phyloP scores from a whole-genome alignment of 2,888 invertebrate species.

The Drosophila seclusa region DNA sequence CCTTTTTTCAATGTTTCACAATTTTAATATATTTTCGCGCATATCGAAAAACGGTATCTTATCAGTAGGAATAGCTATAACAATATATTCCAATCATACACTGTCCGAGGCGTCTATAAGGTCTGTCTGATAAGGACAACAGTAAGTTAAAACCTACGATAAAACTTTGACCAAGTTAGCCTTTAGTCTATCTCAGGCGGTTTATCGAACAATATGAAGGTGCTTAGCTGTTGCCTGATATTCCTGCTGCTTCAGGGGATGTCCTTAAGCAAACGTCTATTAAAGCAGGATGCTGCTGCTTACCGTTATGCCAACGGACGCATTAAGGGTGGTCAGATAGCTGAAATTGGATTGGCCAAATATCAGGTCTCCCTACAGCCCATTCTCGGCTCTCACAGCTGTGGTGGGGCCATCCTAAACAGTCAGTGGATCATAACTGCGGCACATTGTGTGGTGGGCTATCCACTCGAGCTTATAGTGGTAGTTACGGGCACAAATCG shows the following conservation, averaged over 20 bases:
- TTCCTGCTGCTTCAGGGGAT: constrained; percentile 32
- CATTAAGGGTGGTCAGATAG: constrained; percentile 66
- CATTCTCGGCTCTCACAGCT: constrained; percentile 61
- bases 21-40: neutral
- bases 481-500: constrained; percentile 73
- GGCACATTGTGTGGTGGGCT: constrained; percentile 70
- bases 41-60: neutral
- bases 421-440: constrained; percentile 76
- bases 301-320: constrained; percentile 27
- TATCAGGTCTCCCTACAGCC: constrained; percentile 81
- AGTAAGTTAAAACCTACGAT: constrained; percentile 2
- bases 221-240: constrained; percentile 29
- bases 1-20: neutral
- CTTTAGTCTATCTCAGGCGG: constrained; percentile 35
- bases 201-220: constrained; percentile 48
- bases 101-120: constrained; percentile 25
- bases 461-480: constrained; percentile 32
- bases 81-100: constrained; percentile 30
- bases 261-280: constrained; percentile 42
- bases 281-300: constrained; percentile 1
- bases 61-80: neutral
- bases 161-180: constrained; percentile 20
- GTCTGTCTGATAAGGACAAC: constrained; percentile 21
- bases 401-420: constrained; percentile 79
- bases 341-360: constrained; percentile 71